Conservation (phyloP, 2,888 invertebrate species). For the Trachelus troglodyta region DNA sequence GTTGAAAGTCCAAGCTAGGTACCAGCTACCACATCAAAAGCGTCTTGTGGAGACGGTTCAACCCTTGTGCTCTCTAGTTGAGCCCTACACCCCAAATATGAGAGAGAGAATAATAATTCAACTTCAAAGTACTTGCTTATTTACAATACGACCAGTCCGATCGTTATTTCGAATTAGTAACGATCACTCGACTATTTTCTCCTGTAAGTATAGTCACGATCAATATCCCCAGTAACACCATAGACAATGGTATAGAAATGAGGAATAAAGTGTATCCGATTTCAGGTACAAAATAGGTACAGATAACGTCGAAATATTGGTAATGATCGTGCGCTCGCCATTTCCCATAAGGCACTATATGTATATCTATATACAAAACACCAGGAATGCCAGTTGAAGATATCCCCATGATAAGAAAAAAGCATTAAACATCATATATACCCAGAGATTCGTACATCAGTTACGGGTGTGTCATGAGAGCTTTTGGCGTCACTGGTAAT, state of each 20-base stretch:
- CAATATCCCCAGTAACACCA: neutral
- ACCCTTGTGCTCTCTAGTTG: neutral
- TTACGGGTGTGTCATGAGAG: neutral
- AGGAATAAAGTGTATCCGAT: neutral
- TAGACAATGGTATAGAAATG: neutral
- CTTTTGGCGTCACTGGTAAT: neutral
- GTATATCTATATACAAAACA: neutral
- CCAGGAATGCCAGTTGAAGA: neutral
- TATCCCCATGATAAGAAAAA: neutral
- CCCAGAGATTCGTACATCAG: neutral
- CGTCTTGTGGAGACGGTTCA: neutral
- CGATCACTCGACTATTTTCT: no score
- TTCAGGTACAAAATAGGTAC: neutral
- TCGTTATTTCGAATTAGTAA: neutral
- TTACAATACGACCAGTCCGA: neutral
- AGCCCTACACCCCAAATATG: neutral
- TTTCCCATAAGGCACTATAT: neutral
- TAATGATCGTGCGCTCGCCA: neutral
- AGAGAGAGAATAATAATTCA: neutral
- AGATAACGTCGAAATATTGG: neutral
- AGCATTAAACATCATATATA: neutral
- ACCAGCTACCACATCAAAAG: neutral
- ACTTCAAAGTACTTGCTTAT: neutral
- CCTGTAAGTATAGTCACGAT: no score
- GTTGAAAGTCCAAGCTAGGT: neutral